Evolutionary conservation across 2,113 vertebrate species (phyloP), one percentile per base, ranked within the genome.

Genomic region (Epinephelus fuscoguttatus): DNA sequence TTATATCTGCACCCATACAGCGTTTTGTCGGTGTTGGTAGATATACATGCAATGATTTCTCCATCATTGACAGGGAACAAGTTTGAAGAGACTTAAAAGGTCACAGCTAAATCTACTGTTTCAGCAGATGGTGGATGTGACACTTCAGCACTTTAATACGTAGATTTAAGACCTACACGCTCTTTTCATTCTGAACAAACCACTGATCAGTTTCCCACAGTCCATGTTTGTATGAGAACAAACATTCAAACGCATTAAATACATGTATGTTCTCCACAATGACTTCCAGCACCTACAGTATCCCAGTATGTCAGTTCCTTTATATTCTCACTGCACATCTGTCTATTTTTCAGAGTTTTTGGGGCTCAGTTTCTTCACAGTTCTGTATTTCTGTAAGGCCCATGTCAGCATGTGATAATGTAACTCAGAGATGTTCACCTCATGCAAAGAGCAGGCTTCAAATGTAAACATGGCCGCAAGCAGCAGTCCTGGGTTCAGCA

Each of bases 81-180:
- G 59, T 66, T 64, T 59, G 40, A 83, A 68, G 25, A 81, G 71
- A 61, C 61, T 68, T 37, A 27, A 3, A 49, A 72, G 57, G 69
- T 88, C 80, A 73, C 37, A 21, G 17, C 19, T 70, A 61, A 80
- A 84, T 86, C 80, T 83, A 73, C 75, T 76, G 57, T 74, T 79
- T 81, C 77, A 80, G 72, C 81, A 64, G 45, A 62, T 8, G 47
- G 81, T 70, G 50, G 72, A 78, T 88, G 82, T 76, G 55, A 83
- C 80, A 85, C 85, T 88, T 78, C 64, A 77, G 92, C 90, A 90
- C 92, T 93, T 91, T 93, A 91, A 87, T 78, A 74, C 0, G 10
- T 86, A 86, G 75, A 84, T 78, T 75, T 75, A 64, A 78, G 69
- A 82, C 82, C 61, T 75, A 71, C 50, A 61, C 30, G 0, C 61